Base-by-base conservation (phyloP, 2,797 vertebrate genomes). In the Halcyon leucocephala region DNA sequence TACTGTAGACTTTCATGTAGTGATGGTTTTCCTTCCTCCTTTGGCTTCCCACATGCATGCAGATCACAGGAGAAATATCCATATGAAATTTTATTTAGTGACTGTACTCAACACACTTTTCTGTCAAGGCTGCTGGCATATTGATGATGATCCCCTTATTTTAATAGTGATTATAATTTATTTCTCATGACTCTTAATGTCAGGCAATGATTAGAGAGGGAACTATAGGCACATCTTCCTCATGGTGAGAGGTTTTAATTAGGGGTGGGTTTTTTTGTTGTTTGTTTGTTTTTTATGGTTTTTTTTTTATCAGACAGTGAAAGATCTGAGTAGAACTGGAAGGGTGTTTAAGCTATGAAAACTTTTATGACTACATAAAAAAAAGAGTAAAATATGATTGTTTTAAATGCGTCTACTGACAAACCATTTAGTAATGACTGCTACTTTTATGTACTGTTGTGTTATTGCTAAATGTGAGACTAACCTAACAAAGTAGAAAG, bases 141-240 rank as follows among this genome's bases (percentile, higher is more conserved):
- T 61, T 92, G 84, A 73, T 92, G 66, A 71, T 58, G 78, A 92
- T 28, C 33, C 12, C 37, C 21, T 64, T 82, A 86, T 93, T 93
- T 94, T 92, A 94, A 82, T 51, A 55, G 89, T 74, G 67, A 94
- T 89, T 93, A 80, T 87, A 94, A 95, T 80, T 84, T 86, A 96
- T 96, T 89, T 86, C 66, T 92, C 35, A 46, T 91, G 77, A 71
- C 57, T 96, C 66, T 65, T 76, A 82, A 72, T 90, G 90, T 39
- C 44, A 85, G 51, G 5, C 28, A 94, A 58, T 82, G 86, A 84
- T 93, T 92, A 89, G 81, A 66, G 62, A 89, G 60, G 90, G 82
- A 95, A n/a, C 44, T 79, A 73, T 35, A 35, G 66, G 49, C 42
- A 77, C 8, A 10, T 79, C 21, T 66, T 78, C 46, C 42, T 90